Percentiles rank a stretch among this genome's conserved stretches.
Evolutionary conservation across 2,888 invertebrate genomes (phyloP).

Genomic region (Pseudoips prasinana): DNA sequence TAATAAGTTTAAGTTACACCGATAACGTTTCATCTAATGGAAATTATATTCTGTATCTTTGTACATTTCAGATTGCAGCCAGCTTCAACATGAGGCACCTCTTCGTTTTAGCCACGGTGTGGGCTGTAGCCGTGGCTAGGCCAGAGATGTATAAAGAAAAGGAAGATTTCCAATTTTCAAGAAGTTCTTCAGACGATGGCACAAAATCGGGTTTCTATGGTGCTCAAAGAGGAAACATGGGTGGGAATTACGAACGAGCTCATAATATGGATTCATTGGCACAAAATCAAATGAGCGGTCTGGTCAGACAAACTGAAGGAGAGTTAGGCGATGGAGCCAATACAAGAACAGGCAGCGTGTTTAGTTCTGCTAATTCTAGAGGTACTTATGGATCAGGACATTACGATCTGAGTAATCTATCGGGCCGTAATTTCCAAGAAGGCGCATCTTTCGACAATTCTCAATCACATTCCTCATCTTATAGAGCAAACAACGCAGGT

Average conservation of each 20-base stretch:
- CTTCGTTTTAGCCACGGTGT: conserved; percentile 50
- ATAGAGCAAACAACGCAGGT: conserved; percentile 22
- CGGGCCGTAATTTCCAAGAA: conserved; percentile 69
- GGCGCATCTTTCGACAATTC: conserved; percentile 37
- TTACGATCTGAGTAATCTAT: conserved; percentile 60
- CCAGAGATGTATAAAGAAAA: conserved; percentile 71
- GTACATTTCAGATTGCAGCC: conserved; percentile 40
- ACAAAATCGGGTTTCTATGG: conserved; percentile 70
- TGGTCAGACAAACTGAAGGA: conserved; percentile 64
- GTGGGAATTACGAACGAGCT: conserved; percentile 73
- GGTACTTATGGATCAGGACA: conserved; percentile 66
- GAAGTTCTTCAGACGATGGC: conserved; percentile 75
- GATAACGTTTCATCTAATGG: too few relatives aligned
- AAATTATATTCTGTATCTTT: too few relatives aligned
- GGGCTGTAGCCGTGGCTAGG: conserved; percentile 54
- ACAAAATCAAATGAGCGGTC: conserved; percentile 72
- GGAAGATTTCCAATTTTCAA: conserved; percentile 74
- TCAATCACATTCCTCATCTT: conserved; percentile 41
- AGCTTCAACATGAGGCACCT: conserved; percentile 53
- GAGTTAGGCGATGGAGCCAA: conserved; percentile 67
- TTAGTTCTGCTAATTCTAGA: conserved; percentile 65
- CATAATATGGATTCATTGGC: conserved; percentile 76
- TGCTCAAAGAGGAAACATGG: conserved; percentile 77
- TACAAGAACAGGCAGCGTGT: conserved; percentile 63
- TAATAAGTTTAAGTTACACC: too few relatives aligned